Base-by-base conservation (phyloP, 23 tunicate genomes). In the Pegea sp. region DNA sequence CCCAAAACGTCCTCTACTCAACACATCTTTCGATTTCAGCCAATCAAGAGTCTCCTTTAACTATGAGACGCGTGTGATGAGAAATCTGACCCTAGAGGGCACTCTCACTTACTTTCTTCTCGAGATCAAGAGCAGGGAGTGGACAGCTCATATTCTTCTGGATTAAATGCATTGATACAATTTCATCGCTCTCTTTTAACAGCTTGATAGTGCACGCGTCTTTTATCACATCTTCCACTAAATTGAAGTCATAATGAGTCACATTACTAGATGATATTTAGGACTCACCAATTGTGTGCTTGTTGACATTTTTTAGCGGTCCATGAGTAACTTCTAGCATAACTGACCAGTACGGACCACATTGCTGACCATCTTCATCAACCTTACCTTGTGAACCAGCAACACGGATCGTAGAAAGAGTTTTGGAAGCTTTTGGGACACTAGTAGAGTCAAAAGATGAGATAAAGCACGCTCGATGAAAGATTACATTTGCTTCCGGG, bases 331-430 rank as follows among this genome's bases (percentile, higher is more conserved):
- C 64, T 64, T 91, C 99, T 27, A 79, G 60, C 66, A 79, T 31
- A 1, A 91, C 56, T 7, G 93, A 78, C 99, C 99, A 91, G 50
- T 91, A 91, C 33, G 98, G 99, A 5, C 99, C 99, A 33, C 64
- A 31, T 25, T 57, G 52, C 27, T 68, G 69, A 0, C 21, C 69
- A 7, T 31, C 26, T 0, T 5, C 51, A 28, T 33, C 54, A 4
- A 33, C 61, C 56, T 57, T 28, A 24, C 55, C 34, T 1, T 50
- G 31, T n/a, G n/a, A n/a, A 20, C 23, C 52, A 20, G 67, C 95
- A 16, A 73, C 30, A 20, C 81, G 69, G 57, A 84, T 68, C 2
- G 95, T 84, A 3, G 63, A 27, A 5, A 77, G 19, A 1, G 34
- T 26, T 25, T 22, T 63, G 44, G 53, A 68, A 29, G 58, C 43